Conservation (phyloP, 2,113 vertebrate species). For the Halcyon malimbica region DNA sequence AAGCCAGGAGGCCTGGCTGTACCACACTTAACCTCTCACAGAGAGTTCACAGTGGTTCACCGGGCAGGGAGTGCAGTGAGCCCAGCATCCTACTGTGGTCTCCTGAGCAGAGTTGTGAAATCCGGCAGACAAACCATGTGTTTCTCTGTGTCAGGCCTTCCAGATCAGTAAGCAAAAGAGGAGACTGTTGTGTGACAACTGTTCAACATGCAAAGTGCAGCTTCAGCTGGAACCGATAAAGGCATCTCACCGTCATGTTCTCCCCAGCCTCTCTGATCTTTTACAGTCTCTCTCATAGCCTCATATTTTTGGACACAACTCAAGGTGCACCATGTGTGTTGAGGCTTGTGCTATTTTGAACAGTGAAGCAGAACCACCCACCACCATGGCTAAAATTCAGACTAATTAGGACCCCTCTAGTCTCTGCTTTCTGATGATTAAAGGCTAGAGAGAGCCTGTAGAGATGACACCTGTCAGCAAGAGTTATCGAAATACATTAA, state of each 20-base stretch:
- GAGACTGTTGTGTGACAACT: background rate
- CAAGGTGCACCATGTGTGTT: background rate
- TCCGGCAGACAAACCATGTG: fast-evolving
- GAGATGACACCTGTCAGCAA: constrained; percentile 45
- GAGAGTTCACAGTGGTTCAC: background rate
- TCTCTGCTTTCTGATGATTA: constrained; percentile 18
- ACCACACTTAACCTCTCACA: background rate
- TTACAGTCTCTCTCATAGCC: background rate
- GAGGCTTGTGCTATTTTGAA: background rate
- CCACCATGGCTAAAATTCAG: constrained; percentile 36
- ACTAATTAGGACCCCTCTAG: constrained; percentile 21
- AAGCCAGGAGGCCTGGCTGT: background rate
- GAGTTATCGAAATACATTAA: background rate
- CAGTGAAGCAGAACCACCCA: background rate
- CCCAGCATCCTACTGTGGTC: background rate
- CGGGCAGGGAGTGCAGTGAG: background rate
- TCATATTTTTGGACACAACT: background rate
- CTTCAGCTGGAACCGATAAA: background rate
- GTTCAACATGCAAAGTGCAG: background rate
- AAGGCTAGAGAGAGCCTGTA: constrained; percentile 6
- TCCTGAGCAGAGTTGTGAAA: background rate
- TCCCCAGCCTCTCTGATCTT: background rate
- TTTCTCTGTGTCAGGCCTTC: background rate
- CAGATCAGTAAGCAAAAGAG: background rate
- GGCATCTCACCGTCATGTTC: background rate